Evolutionary conservation across 2,888 invertebrate genomes (phyloP).

Genomic region (Drosophila tripunctata): DNA sequence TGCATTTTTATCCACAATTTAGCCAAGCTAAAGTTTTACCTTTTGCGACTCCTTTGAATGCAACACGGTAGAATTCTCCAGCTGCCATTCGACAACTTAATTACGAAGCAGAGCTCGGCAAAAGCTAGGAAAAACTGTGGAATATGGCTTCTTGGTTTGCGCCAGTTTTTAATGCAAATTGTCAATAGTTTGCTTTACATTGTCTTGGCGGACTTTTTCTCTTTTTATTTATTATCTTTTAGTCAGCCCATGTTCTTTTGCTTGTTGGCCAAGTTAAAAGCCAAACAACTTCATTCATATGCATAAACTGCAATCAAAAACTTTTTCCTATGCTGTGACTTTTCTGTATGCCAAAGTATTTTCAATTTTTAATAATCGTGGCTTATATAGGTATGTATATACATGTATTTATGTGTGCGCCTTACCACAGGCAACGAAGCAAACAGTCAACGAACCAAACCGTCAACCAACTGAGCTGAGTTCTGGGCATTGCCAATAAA

Average conservation of each 20-base stretch:
- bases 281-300: slow-evolving; percentile 74
- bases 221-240: not conserved
- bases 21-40: slow-evolving; percentile 49
- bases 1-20: slow-evolving; percentile 72
- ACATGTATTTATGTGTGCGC: not conserved
- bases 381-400: slow-evolving; percentile 38
- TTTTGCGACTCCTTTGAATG: slow-evolving; percentile 11
- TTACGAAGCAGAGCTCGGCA: slow-evolving; percentile 36
- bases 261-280: slow-evolving; percentile 54
- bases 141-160: slow-evolving; percentile 20
- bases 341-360: slow-evolving; percentile 51
- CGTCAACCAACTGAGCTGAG: not conserved
- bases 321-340: slow-evolving; percentile 16
- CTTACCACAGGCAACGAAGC: slow-evolving; percentile 7
- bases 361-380: slow-evolving; percentile 73
- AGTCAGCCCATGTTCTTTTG: slow-evolving; percentile 34
- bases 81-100: slow-evolving; percentile 49
- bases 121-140: not conserved
- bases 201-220: slow-evolving; percentile 2
- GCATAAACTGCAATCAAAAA: slow-evolving; percentile 72
- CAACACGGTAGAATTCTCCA: not conserved
- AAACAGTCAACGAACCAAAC: not conserved
- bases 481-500: slow-evolving; percentile 36
- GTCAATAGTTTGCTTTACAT: slow-evolving; percentile 38
- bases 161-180: slow-evolving; percentile 58